Conservation (phyloP, 2,888 invertebrate species). For the Eulithis testata region DNA sequence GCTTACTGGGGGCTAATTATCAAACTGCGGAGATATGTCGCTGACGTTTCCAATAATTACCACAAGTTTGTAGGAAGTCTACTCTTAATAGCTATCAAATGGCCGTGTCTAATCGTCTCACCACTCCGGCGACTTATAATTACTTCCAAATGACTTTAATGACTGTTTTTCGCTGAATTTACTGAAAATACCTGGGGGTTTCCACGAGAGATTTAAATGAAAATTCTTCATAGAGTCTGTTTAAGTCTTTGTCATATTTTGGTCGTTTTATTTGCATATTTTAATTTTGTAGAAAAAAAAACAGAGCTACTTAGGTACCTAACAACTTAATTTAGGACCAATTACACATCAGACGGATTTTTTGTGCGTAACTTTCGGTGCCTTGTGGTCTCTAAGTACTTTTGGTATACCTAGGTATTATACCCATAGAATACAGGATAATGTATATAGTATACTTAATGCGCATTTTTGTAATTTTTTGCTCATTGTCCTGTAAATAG, state of each 20-base stretch:
- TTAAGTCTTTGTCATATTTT: conserved; percentile 32
- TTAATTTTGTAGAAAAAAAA: background rate
- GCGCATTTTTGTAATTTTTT: no score
- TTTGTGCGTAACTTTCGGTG: no score
- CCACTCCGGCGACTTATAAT: conserved; percentile 56
- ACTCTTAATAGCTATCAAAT: conserved; percentile 61
- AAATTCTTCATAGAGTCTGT: conserved; percentile 46
- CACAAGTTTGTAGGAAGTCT: conserved; percentile 45
- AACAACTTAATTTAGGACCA: no score
- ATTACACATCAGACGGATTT: no score
- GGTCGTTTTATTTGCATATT: conserved; percentile 20
- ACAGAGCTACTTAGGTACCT: no score
- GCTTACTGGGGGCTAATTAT: conserved; percentile 35
- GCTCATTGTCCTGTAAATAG: no score
- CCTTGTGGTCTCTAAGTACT: no score
- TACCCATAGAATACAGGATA: no score
- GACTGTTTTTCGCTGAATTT: conserved; percentile 51
- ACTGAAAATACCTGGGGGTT: conserved; percentile 43
- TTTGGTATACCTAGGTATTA: no score
- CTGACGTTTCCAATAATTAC: conserved; percentile 45
- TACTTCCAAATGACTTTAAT: conserved; percentile 64
- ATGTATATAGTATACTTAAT: no score
- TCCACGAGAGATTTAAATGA: conserved; percentile 46
- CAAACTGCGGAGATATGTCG: conserved; percentile 35
- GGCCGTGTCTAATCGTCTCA: conserved; percentile 54